A percentile compares a stretch with the other conserved stretches of the same genome.
These are phyloP conservation scores for Clivina fossor DNA, from an alignment of 2,888 invertebrate genomes.

Conservation along the genomic window DNA sequence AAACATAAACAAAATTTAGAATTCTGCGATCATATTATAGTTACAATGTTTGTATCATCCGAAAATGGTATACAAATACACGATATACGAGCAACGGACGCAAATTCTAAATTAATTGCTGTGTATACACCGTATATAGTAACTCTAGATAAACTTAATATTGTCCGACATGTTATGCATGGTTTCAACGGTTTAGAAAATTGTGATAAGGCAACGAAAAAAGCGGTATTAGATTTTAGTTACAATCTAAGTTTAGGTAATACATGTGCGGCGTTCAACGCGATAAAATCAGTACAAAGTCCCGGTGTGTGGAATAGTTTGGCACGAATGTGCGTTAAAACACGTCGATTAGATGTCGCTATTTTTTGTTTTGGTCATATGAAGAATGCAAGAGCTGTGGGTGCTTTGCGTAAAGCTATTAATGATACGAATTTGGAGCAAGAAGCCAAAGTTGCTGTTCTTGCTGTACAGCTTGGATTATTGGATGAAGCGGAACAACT, in stretches of 20 bases:
- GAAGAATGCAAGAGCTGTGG: constrained; percentile 69
- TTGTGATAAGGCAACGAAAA: constrained; percentile 71
- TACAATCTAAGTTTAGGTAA: constrained; percentile 80
- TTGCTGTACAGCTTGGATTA: constrained; percentile 91
- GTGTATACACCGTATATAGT: constrained; percentile 63
- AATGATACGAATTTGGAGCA: constrained; percentile 71
- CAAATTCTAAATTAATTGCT: constrained; percentile 56
- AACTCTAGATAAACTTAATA: constrained; percentile 61
- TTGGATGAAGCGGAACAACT: constrained; percentile 86
- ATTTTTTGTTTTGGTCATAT: constrained; percentile 92
- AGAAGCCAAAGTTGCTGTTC: constrained; percentile 81
- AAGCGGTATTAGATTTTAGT: constrained; percentile 89
- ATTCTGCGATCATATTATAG: constrained; percentile 55
- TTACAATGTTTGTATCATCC: constrained; percentile 69
- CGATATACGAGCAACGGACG: constrained; percentile 57
- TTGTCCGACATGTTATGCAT: constrained; percentile 67
- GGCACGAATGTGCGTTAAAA: constrained; percentile 94
- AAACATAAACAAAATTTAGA: constrained; percentile 42
- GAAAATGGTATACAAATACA: constrained; percentile 72
- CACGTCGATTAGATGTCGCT: constrained; percentile 90
- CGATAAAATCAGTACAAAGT: constrained; percentile 66
- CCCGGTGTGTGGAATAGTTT: constrained; percentile 92
- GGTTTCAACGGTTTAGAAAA: constrained; percentile 83
- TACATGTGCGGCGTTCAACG: constrained; percentile 79
- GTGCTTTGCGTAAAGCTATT: constrained; percentile 72